Evolutionary conservation across 2,113 vertebrate species (phyloP).

Genomic region (Sus scrofa): T2T-Sscrofa CM000826.6:83399501-83400000

Average conservation of each 20-base stretch:
- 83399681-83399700: not conserved
- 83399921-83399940: not conserved
- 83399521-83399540: not conserved
- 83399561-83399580: not conserved
- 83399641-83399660: not conserved
- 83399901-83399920: not conserved
- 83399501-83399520: not conserved
- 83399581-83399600: not conserved
- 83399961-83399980: constrained; percentile 17
- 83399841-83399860: constrained; percentile 47
- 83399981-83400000: not conserved
- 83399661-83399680: not conserved
- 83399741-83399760: constrained; percentile 20
- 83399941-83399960: not conserved
- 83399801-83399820: constrained; percentile 95
- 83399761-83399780: constrained; percentile 24
- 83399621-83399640: not conserved
- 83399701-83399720: not conserved
- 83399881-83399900: not conserved
- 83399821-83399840: constrained; percentile 89
- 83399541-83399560: not conserved
- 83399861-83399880: constrained; percentile 6
- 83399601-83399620: not conserved
- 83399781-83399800: constrained; percentile 90
- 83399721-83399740: constrained; percentile 13